Base-by-base conservation (phyloP, 2,797 vertebrate species). In the Hydrophis major region DNA sequence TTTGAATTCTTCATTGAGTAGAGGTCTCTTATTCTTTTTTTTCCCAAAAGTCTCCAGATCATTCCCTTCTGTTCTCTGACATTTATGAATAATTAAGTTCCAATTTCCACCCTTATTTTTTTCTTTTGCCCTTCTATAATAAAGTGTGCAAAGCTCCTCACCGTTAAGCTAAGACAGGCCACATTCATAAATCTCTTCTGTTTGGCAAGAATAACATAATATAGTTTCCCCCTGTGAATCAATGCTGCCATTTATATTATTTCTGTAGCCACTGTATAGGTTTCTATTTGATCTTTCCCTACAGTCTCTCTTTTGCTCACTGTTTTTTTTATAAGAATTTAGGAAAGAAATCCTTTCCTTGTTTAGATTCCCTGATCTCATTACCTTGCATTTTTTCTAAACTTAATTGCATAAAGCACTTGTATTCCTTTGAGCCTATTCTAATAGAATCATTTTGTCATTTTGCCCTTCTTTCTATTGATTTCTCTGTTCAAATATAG, bases 51-150 rank as follows among this genome's bases (percentile, higher is more conserved):
- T 91, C 93, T 83, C 13, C 60, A 86, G 90, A 60, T 89, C 93
- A 93, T 93, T 95, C 95, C 92, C 28, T 94, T 95, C 93, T 92
- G 92, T 94, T 96, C 94, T 94, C 95, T 94, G 93, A 96, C 96
- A 96, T 96, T 96, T 95, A 96, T 96, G 88, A 94, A 94, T 95
- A 96, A 96, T 97, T 97, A 96, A 96, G 95, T 93, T 95, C 94
- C 90, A 89, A 55, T 93, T 94, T 92, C 91, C 56, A 22, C 18
- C 87, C 86, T 28, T 18, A 56, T 53, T 69, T 47, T 90, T 89
- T 87, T 93, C 91, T 88, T 91, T 94, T 93, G 90, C 94, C 95
- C 88, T n/a, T 91, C 93, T 93, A 87, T 96, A 92, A 91, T 25
- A 83, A 94, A 92, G 32, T 25, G 11, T 25, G 89, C 13, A 32